phyloP scores from a whole-genome alignment of 2,888 invertebrate species.

The Ormyrus pomaceus region DNA sequence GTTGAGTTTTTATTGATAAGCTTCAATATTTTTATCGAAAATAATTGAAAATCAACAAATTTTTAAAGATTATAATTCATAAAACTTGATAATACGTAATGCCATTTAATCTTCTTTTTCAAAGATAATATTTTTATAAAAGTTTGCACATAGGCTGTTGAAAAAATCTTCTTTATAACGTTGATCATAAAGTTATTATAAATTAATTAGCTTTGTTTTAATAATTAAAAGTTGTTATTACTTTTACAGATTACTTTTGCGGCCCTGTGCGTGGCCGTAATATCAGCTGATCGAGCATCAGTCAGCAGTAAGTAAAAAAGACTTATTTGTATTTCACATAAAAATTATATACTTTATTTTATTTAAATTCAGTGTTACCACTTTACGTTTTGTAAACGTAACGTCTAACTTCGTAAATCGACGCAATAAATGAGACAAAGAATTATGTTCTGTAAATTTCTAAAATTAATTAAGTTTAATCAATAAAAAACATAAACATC shows the following conservation, averaged over 20 bases:
- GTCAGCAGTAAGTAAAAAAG: constrained; percentile 53
- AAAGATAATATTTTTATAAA: neutral
- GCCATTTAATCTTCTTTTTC: too few relatives aligned
- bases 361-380: too few relatives aligned
- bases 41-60: too few relatives aligned
- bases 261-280: constrained; percentile 47
- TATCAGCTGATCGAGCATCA: constrained; percentile 50
- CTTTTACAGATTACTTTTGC: constrained; percentile 48
- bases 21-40: too few relatives aligned
- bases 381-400: neutral
- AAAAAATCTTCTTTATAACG: neutral
- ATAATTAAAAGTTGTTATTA: neutral
- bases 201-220: neutral
- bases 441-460: too few relatives aligned
- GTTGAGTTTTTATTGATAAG: too few relatives aligned
- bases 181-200: neutral
- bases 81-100: too few relatives aligned
- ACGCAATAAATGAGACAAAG: neutral
- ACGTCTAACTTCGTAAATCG: neutral
- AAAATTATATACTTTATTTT: too few relatives aligned
- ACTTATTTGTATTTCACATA: neutral
- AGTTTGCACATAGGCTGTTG: neutral
- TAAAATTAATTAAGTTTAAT: too few relatives aligned
- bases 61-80: too few relatives aligned
- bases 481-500: too few relatives aligned